phyloP scores from a whole-genome alignment of 35 echinoderm and acorn worm genomes.

The Chiridota heheva region DNA sequence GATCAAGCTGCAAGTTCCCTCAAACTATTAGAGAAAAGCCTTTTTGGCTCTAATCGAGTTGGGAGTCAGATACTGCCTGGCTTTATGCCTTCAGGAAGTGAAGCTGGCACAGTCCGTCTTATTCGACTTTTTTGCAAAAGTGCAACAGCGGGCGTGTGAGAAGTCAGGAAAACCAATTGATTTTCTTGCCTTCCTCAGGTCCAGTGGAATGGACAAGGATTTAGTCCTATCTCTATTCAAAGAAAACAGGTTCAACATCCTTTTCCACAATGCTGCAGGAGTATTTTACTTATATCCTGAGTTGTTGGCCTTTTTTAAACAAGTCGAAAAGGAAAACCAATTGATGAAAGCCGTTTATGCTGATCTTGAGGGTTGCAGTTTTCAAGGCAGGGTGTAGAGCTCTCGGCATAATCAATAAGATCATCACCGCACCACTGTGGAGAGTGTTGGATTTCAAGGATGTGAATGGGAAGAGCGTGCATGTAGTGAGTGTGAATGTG shows the following conservation, averaged over 20 bases:
- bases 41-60: conserved; percentile 7
- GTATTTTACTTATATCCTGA: conserved; percentile 34
- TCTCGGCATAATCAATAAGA: conserved; percentile 58
- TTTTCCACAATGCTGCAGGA: conserved; percentile 66
- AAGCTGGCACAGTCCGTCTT: conserved; percentile 46
- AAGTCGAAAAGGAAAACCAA: conserved; percentile 48
- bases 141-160: conserved; percentile 38
- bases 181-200: conserved; percentile 31
- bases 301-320: conserved; percentile 41
- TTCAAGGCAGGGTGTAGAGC: conserved; percentile 18
- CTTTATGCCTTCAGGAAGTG: not conserved
- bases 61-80: not conserved
- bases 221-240: conserved; percentile 42
- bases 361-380: conserved; percentile 27
- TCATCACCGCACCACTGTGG: conserved; percentile 48
- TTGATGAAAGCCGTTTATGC: conserved; percentile 44
- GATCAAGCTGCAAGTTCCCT: conserved; percentile 27
- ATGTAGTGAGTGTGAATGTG: conserved; percentile 37
- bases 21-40: conserved; percentile 45
- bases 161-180: conserved; percentile 60
- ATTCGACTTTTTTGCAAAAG: conserved; percentile 23
- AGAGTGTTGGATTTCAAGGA: conserved; percentile 15
- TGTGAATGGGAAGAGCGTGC: not conserved
- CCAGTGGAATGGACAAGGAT: not conserved
- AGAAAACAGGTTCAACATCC: conserved; percentile 68